Evolutionary conservation across 2,113 vertebrate species (phyloP).

Genomic region (Rafetus swinhoei): DNA sequence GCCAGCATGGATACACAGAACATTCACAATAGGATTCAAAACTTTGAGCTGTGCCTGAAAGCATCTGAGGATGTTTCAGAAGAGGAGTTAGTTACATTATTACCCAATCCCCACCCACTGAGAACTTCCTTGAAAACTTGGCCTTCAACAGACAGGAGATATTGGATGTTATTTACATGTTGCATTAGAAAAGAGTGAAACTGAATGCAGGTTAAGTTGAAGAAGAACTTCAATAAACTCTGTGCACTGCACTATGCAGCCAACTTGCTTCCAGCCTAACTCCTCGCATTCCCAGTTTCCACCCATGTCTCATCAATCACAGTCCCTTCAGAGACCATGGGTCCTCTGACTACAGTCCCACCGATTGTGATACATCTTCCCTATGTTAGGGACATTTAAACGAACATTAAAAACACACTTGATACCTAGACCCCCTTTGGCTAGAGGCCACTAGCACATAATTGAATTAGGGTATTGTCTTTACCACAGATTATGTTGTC

Average conservation of each 20-base stretch:
- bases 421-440: no score
- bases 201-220: no score
- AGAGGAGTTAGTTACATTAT: not conserved
- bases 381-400: no score
- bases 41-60: not conserved
- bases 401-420: no score
- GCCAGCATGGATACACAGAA: fast-evolving
- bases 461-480: no score
- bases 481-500: no score
- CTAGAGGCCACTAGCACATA: no score
- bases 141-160: no score
- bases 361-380: no score
- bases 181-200: no score
- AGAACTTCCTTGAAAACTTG: not conserved
- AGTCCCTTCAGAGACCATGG: not conserved
- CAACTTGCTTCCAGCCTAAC: not conserved
- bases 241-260: not conserved
- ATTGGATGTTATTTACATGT: no score
- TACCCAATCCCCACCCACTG: not conserved
- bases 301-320: not conserved
- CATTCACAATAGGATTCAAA: not conserved
- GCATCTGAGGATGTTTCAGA: not conserved
- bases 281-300: not conserved
- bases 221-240: no score
- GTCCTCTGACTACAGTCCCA: not conserved